Percentiles rank a stretch among this genome's conserved stretches.
These are phyloP conservation scores for Strigops habroptila DNA, from an alignment of 2,113 vertebrate genomes.

Conservation along the genomic window DNA sequence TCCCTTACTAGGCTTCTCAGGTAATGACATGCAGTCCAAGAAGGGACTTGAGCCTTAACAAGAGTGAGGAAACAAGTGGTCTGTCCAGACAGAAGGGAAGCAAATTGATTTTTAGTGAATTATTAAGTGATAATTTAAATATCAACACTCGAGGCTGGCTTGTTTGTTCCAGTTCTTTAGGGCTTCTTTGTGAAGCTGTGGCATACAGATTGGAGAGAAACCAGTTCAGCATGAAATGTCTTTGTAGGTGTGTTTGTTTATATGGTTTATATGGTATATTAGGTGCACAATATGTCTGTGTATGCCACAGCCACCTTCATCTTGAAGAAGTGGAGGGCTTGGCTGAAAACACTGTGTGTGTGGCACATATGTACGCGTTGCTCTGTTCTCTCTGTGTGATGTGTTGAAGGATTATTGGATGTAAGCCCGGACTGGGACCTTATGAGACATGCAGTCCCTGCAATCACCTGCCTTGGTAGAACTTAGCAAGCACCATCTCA, in stretches of 20 bases:
- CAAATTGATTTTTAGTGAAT: not conserved
- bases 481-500: not conserved
- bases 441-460: not conserved
- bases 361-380: not conserved
- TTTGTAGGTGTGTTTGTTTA: conserved; percentile 53
- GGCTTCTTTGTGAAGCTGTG: not conserved
- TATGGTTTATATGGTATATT: not conserved
- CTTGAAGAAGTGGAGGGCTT: not conserved
- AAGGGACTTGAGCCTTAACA: not conserved
- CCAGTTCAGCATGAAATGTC: not conserved
- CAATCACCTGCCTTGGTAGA: not conserved
- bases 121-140: not conserved
- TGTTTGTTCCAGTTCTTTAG: not conserved
- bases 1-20: not conserved
- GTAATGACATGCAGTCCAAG: not conserved
- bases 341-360: not conserved
- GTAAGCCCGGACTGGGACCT: not conserved
- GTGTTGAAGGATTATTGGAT: conserved; percentile 44
- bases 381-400: not conserved
- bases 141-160: not conserved
- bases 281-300: conserved; percentile 34
- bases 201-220: not conserved
- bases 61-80: not conserved
- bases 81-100: not conserved
- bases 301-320: not conserved